Base-by-base conservation (phyloP, 2,888 invertebrate species). In the Nemotelus pantherinus region DNA sequence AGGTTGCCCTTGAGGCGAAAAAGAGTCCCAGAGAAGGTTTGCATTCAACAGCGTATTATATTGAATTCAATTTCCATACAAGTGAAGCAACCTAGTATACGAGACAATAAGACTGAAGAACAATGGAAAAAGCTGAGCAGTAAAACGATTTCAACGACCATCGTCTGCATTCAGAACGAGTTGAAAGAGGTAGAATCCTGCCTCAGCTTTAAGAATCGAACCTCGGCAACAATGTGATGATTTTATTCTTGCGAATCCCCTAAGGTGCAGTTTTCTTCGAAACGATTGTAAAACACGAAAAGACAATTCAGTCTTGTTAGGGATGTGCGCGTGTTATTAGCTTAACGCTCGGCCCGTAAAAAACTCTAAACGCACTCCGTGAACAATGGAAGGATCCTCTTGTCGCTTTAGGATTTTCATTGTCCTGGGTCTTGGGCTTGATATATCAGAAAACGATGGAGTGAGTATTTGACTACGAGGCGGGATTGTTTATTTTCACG, bases 281-380 rank as follows among this genome's bases (percentile, higher is more conserved):
- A 41, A 39, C 74, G n/a, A 74, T 74, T 74, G 74, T 74, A 63
- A 63, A 74, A 74, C 74, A 74, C 74, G 74, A 74, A 74, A 74
- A 74, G 74, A 74, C 74, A 60, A 74, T 74, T 74, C 60, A 25
- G 74, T 63, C 74, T 74, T 60, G 74, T 74, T 74, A 74, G 60
- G 72, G 72, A 25, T 9, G 25, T 25, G 25, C 25, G 25, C 25
- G 45, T 60, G 25, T 72, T 72, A 72, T 72, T 72, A 60, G 72
- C 72, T 10, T 41, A 9, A 5, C 25, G 25, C 25, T 25, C 25
- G 25, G 25, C 25, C 4, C 7, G 58, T 58, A 70, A 41, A 53
- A 70, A 43, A 64, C 64, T 43, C 44, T 64, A 4, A 39, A 58
- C 39, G 39, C 60, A 39, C 7, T 10, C 4, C 25, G n/a, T 10